Conservation (phyloP, 1,140 invertebrate genomes). For the Tetramorium parvispinum region DNA sequence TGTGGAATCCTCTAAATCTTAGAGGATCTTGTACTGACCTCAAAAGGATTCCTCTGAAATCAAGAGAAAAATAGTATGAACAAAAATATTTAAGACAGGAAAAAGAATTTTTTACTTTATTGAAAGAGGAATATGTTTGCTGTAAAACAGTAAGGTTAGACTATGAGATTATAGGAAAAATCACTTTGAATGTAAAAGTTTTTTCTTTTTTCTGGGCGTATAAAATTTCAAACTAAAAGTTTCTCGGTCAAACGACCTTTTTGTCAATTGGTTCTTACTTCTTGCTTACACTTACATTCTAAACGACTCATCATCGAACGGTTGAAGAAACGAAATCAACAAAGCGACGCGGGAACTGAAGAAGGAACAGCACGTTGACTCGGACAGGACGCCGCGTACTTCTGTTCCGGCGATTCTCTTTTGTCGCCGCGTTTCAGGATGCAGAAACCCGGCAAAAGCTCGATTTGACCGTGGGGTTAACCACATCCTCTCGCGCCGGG, state of each 20-base stretch:
- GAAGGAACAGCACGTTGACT: constrained; percentile 71
- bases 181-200: no score
- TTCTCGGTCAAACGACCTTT: neutral
- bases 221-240: neutral
- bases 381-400: constrained; percentile 73
- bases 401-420: constrained; percentile 77
- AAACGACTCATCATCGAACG: neutral
- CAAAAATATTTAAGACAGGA: no score
- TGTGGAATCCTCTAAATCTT: no score
- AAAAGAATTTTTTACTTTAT: no score
- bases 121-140: no score
- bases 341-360: neutral
- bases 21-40: no score
- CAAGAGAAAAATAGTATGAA: no score
- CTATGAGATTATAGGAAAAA: no score
- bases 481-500: constrained; percentile 77
- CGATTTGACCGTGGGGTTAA: constrained; percentile 77
- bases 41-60: no score
- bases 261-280: neutral
- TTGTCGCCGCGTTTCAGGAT: constrained; percentile 81
- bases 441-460: constrained; percentile 83
- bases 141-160: no score
- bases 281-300: neutral
- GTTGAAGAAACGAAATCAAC: constrained; percentile 1
- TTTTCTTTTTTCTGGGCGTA: no score